Evolutionary conservation across 2,797 vertebrate species (phyloP), one percentile per base, ranked within the genome.

Genomic region (Sylvia borin): DNA sequence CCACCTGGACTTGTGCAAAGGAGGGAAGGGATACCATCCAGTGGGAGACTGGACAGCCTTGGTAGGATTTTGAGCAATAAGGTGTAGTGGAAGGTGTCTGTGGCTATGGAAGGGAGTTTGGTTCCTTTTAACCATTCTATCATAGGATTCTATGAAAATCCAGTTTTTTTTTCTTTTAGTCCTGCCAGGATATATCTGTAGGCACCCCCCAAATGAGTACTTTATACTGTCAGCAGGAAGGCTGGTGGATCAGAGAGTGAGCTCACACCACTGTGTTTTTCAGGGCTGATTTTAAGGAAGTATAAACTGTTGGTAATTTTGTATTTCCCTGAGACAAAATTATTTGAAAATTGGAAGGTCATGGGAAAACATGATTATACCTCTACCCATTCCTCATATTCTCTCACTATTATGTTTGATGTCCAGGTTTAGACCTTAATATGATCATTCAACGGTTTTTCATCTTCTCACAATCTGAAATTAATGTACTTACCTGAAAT

Each of bases 111-210:
- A 65, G 14, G 19, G 8, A 5, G 1, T 40, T 65, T 71, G 19
- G 26, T 36, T 7, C 11, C 5, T 31, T 60, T 24, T 40, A 60
- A 14, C 5, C 10, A 2, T 53, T 58, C 31, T 26, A 14, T 71
- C 10, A 27, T 29, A 18, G 18, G 47, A 66, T 60, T 54, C 34
- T 43, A 21, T 24, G 11, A 50, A 17, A 50, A 64, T 51, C 76
- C 4, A 4, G 62, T 11, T 15, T 4, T 2, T 2, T 36, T 29
- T 25, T 76, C 22, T 74, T 64, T 61, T n/a, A 1, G 0, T 78
- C 7, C 16, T 79, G 16, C 16, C 1, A 2, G 22, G 18, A 48
- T 6, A 0, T 27, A 31, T 5, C 3, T 58, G 21, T 53, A 26
- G 45, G 8, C 18, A 55, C 7, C 1, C 1, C 5, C 5, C 16